Conservation (phyloP, 2,797 vertebrate species). For the Monodelphis domestica region DNA sequence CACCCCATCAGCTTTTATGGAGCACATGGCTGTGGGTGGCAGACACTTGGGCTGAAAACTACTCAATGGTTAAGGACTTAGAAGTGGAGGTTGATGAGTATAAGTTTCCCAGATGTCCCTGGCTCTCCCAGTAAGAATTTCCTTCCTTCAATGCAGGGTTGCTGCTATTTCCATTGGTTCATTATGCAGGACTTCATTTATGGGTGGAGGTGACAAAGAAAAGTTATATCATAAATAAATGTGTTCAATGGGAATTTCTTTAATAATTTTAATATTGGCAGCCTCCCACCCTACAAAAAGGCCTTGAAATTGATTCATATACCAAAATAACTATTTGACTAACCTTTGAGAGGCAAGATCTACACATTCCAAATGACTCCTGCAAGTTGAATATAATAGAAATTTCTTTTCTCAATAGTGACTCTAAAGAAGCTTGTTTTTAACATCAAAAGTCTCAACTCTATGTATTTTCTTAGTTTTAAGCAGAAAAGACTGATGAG, state of each 20-base stretch:
- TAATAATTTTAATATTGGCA: conserved; percentile 1
- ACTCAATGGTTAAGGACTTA: not conserved
- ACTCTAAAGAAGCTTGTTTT: conserved; percentile 45
- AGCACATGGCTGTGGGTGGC: not conserved
- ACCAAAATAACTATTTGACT: conserved; percentile 7
- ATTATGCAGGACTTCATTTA: not conserved
- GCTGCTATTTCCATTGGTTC: not conserved
- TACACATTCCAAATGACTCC: conserved; percentile 17
- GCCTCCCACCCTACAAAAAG: too few species aligned
- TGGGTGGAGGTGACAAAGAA: conserved; percentile 3
- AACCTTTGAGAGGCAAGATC: not conserved
- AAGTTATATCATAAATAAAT: not conserved
- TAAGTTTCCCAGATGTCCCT: not conserved
- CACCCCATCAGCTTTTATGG: not conserved
- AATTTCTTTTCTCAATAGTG: not conserved
- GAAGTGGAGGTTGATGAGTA: not conserved
- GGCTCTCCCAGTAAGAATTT: not conserved
- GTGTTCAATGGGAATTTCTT: conserved; percentile 16
- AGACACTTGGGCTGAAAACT: not conserved
- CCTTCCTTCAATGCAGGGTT: not conserved
- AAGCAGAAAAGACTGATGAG: conserved; percentile 22
- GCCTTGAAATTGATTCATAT: too few species aligned
- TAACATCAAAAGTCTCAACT: conserved; percentile 35
- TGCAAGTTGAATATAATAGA: conserved; percentile 14
- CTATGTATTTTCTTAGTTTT: conserved; percentile 52